A percentile compares a stretch with the other conserved stretches of the same genome.
phyloP scores from a whole-genome alignment of 2,113 vertebrate species.

The Lepisosteus oculatus region DNA sequence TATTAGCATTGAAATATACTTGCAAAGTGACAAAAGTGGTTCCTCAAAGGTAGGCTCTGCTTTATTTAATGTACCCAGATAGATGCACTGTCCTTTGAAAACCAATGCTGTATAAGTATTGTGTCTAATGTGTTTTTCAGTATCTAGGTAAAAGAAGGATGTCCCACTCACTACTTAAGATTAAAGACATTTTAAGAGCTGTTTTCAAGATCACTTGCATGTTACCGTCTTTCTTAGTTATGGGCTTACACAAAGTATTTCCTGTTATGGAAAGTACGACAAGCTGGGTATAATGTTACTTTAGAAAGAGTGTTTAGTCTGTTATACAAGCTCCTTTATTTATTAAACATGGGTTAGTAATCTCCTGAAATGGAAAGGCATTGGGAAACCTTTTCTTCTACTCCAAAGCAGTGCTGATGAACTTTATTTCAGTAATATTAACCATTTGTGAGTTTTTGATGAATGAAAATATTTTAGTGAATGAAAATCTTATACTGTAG shows the following conservation, averaged over 20 bases:
- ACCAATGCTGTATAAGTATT: no score
- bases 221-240: background rate
- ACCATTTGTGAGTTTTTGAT: no score
- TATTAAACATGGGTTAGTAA: background rate
- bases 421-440: no score
- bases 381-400: background rate
- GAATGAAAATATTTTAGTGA: no score
- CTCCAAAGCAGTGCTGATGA: no score
- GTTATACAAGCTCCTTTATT: background rate
- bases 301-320: background rate
- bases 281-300: slow-evolving; percentile 4
- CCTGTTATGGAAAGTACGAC: slow-evolving; percentile 8
- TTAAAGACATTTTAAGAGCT: background rate
- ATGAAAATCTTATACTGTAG: no score
- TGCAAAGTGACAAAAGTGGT: no score
- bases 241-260: background rate
- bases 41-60: no score
- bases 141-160: background rate
- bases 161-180: background rate
- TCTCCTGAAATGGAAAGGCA: background rate
- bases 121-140: background rate
- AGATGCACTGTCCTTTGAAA: no score
- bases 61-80: no score
- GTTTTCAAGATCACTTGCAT: background rate
- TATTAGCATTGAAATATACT: no score